Conservation (phyloP, 2,888 invertebrate species). For the Ormyrus pomaceus region DNA sequence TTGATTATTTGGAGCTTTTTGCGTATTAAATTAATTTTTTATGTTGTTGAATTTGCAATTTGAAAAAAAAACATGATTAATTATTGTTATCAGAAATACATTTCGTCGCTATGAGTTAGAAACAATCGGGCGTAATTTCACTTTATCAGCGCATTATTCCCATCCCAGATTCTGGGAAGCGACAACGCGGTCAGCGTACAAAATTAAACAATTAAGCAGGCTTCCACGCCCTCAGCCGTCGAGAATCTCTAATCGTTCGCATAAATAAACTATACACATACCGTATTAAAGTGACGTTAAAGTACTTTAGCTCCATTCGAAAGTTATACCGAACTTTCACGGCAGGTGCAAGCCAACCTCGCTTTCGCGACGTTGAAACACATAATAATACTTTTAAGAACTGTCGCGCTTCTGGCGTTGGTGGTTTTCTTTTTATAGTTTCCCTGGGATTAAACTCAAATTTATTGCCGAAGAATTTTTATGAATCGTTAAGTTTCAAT, state of each 20-base stretch:
- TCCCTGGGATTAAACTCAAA: not conserved
- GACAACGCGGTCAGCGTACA: not conserved
- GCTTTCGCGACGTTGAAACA: conserved; percentile 24
- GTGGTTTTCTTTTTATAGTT: not conserved
- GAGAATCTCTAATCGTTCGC: conserved; percentile 6
- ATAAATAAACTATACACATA: conserved; percentile 9
- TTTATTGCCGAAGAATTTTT: conserved; percentile 31
- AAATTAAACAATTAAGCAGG: conserved; percentile 1
- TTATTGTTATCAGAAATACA: too few relatives aligned
- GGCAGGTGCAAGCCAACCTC: conserved; percentile 18
- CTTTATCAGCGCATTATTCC: too few relatives aligned
- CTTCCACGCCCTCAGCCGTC: not conserved
- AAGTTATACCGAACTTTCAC: conserved; percentile 38
- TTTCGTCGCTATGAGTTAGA: too few relatives aligned
- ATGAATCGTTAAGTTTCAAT: conserved; percentile 42
- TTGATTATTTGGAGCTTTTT: too few relatives aligned
- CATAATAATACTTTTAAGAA: conserved; percentile 47
- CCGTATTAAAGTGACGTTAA: conserved; percentile 39
- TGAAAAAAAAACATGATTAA: too few relatives aligned
- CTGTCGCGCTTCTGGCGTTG: not conserved
- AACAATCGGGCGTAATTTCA: too few relatives aligned
- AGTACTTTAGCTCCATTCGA: conserved; percentile 35
- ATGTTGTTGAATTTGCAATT: too few relatives aligned
- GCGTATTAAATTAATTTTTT: too few relatives aligned
- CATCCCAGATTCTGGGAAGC: too few relatives aligned